A percentile compares a stretch with the other conserved stretches of the same genome.
Evolutionary conservation across 2,113 vertebrate genomes (phyloP).

Genomic region (Otis tarda): DNA sequence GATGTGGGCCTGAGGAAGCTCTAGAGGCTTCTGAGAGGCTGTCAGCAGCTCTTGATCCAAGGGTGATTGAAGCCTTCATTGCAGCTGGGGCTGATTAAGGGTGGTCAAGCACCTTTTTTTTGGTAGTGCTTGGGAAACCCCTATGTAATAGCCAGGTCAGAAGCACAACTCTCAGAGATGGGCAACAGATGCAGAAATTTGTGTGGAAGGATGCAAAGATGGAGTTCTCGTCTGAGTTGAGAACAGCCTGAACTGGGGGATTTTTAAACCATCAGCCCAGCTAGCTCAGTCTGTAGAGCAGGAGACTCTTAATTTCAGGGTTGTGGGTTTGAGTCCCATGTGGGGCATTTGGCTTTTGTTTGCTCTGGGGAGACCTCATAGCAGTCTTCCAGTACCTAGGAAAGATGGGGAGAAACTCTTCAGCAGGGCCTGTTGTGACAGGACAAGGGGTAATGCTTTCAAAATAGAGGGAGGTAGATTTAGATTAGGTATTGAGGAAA

Average conservation of each 20-base stretch:
- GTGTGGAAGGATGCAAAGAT: neutral
- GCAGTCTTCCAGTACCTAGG: no score
- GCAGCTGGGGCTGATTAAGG: neutral
- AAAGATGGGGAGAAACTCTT: no score
- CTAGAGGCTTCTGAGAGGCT: neutral
- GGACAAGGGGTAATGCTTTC: no score
- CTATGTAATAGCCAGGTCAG: neutral
- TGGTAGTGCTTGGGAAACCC: neutral
- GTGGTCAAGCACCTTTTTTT: neutral
- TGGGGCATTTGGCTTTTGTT: no score
- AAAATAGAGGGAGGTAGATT: no score
- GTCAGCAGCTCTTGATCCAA: neutral
- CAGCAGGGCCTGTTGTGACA: no score
- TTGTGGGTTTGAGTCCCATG: conserved; percentile 96
- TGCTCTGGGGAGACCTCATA: no score
- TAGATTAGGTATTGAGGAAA: no score
- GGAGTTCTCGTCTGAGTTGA: neutral
- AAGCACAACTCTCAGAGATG: neutral
- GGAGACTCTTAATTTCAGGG: conserved; percentile 98
- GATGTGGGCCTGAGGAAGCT: neutral
- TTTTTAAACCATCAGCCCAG: conserved; percentile 56
- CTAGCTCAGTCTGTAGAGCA: conserved; percentile 99
- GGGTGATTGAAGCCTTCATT: neutral
- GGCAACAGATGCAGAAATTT: neutral
- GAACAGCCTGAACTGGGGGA: neutral